These are phyloP conservation scores for Passer montanus DNA, from an alignment of 2,113 vertebrate genomes.

Conservation along the genomic window DNA sequence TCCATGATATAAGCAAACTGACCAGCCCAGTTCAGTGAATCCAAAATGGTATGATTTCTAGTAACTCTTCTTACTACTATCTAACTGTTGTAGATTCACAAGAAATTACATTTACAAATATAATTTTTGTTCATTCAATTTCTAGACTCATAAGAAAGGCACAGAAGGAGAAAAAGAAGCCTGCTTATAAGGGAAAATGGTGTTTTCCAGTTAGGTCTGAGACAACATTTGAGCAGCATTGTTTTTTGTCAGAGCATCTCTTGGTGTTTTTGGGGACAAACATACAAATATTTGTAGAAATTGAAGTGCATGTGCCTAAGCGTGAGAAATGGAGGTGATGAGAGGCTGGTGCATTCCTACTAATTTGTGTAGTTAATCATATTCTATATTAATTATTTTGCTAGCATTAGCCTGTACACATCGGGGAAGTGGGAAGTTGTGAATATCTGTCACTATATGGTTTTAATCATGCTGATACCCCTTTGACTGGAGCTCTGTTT, in stretches of 20 bases:
- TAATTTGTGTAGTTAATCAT: not conserved
- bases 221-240: not conserved
- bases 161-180: not conserved
- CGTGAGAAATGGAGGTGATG: not conserved
- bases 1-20: not conserved
- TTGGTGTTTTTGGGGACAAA: not conserved
- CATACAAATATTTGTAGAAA: not conserved
- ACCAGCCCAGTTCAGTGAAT: not conserved
- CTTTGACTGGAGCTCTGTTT: not conserved
- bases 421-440: not conserved
- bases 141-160: not conserved
- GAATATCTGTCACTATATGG: not conserved
- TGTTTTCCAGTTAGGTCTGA: not conserved
- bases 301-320: not conserved
- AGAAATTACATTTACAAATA: not conserved
- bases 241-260: not conserved
- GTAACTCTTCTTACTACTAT: not conserved
- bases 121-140: not conserved
- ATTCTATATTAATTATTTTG: not conserved
- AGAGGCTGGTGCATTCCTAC: not conserved
- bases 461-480: not conserved
- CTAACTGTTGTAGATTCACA: not conserved
- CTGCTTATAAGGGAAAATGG: not conserved
- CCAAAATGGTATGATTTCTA: not conserved
- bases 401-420: not conserved